Conservation (phyloP, 2,113 vertebrate species). For the Colius striatus region DNA sequence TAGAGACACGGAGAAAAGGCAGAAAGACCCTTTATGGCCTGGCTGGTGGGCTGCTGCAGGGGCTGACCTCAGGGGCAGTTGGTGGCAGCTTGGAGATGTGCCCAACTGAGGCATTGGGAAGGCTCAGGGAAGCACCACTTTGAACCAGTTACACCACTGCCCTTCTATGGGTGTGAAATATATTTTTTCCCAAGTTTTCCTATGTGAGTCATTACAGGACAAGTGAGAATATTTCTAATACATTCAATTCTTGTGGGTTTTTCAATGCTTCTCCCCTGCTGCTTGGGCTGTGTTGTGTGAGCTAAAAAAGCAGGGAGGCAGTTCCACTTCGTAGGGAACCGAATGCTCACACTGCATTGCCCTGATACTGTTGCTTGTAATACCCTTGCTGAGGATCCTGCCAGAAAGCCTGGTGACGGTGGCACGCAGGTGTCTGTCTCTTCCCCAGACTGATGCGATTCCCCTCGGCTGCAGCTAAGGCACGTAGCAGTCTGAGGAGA, state of each 20-base stretch:
- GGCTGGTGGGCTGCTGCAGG: not conserved
- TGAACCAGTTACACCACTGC: not conserved
- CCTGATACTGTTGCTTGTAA: not conserved
- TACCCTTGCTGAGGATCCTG: not conserved
- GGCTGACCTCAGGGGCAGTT: not conserved
- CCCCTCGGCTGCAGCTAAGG: not conserved
- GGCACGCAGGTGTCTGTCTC: not conserved
- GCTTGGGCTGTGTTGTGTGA: not conserved
- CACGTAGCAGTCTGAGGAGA: conserved; percentile 33
- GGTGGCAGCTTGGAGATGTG: not conserved
- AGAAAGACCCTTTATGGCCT: not conserved
- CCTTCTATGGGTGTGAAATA: not conserved
- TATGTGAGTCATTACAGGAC: not conserved
- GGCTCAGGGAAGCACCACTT: not conserved
- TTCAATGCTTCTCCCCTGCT: not conserved
- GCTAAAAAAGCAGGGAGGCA: not conserved
- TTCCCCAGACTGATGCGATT: not conserved
- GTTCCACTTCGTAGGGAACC: not conserved
- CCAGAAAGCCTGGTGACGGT: not conserved
- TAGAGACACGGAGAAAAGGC: not conserved
- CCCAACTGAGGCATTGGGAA: accelerated
- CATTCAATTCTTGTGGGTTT: conserved; percentile 51
- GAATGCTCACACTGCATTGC: not conserved
- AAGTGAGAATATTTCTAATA: conserved; percentile 48
- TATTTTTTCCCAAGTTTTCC: not conserved